phyloP scores from a whole-genome alignment of 2,888 invertebrate species.

The Vannuccia rotundouncinata region DNA sequence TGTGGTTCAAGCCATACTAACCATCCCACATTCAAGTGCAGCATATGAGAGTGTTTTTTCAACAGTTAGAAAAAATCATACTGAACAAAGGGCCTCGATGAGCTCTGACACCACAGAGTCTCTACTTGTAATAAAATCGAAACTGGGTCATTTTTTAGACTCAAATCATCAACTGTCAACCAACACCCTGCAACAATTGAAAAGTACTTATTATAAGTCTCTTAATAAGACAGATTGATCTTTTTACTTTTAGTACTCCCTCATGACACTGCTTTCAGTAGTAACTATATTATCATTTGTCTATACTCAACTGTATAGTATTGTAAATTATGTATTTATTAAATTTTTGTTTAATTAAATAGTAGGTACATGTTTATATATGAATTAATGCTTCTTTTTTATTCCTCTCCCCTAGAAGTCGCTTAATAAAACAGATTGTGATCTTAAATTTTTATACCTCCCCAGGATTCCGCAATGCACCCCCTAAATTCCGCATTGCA shows the following conservation, averaged over 20 bases:
- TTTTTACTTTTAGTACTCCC: neutral
- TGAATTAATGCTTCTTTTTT: neutral
- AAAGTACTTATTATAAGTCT: neutral
- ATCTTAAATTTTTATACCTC: no score
- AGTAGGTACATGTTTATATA: neutral
- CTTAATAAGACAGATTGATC: neutral
- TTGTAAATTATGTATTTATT: neutral
- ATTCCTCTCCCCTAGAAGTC: no score
- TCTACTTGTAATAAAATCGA: neutral
- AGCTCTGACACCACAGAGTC: neutral
- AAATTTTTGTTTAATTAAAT: neutral
- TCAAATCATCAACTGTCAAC: neutral
- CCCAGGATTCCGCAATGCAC: neutral
- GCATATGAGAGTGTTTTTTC: neutral
- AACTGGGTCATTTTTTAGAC: neutral
- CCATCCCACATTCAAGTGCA: neutral
- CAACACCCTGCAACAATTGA: neutral
- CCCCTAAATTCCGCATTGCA: neutral
- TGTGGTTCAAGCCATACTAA: neutral
- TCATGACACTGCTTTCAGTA: neutral
- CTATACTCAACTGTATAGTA: no score
- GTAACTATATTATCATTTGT: no score
- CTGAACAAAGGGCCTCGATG: neutral
- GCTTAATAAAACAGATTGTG: no score
- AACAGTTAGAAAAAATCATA: neutral